These are phyloP conservation scores for Diachrysia chrysitis DNA, from an alignment of 2,888 invertebrate genomes.

Conservation along the genomic window DNA sequence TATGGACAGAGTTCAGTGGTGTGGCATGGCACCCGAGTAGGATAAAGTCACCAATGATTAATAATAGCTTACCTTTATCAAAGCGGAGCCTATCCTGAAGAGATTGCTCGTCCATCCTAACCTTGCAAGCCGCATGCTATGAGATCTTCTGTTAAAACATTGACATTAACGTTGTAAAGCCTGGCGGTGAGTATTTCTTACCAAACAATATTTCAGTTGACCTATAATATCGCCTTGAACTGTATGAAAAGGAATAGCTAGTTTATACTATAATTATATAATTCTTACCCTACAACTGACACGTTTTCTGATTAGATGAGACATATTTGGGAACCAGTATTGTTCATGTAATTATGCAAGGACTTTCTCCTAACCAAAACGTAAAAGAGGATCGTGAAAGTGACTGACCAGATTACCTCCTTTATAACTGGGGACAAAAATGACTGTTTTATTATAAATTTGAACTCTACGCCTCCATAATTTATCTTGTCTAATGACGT, in stretches of 20 bases:
- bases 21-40: constrained; percentile 6
- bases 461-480: constrained; percentile 8
- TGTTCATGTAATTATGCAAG: background rate
- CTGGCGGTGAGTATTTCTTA: constrained; percentile 10
- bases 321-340: background rate
- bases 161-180: constrained; percentile 2
- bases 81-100: background rate
- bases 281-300: background rate
- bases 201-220: too few relatives aligned
- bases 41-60: constrained; percentile 1
- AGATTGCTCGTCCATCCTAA: constrained; percentile 16
- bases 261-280: background rate
- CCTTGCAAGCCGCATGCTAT: background rate
- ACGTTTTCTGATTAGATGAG: background rate
- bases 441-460: constrained; percentile 2
- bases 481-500: constrained; percentile 10
- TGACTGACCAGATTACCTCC: background rate
- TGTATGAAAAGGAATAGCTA: constrained; percentile 6
- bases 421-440: background rate
- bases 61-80: constrained; percentile 10
- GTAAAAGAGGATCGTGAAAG: background rate
- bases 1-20: constrained; percentile 9
- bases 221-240: constrained; percentile 10
- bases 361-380: background rate
- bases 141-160: background rate